phyloP scores from a whole-genome alignment of 2,113 vertebrate species.

The Ptychochromis oligacanthus region DNA sequence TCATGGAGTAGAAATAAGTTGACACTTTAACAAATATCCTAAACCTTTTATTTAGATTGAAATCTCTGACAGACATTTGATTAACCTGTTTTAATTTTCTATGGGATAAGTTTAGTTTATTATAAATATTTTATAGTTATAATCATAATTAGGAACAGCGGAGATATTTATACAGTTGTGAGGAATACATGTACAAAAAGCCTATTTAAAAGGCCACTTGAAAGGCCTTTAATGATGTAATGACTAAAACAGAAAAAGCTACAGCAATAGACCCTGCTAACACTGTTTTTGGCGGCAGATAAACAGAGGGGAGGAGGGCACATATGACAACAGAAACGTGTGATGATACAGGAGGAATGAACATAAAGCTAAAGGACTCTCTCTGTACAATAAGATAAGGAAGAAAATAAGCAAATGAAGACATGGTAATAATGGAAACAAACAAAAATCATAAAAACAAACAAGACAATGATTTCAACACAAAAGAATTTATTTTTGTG shows the following conservation, averaged over 20 bases:
- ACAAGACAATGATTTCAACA: constrained; percentile 80
- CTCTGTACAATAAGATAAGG: background rate
- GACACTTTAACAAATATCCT: too few species aligned
- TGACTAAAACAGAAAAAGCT: too few species aligned
- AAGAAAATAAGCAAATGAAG: constrained; percentile 33
- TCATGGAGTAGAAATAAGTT: too few species aligned
- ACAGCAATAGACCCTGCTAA: too few species aligned
- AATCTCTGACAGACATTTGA: too few species aligned
- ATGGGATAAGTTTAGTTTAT: too few species aligned
- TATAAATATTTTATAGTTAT: background rate
- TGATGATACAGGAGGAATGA: constrained; percentile 33
- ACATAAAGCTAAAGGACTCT: constrained; percentile 10
- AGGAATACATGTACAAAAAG: too few species aligned
- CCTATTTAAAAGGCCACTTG: too few species aligned
- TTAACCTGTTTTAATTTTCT: too few species aligned
- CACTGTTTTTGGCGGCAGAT: background rate
- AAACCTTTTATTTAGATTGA: too few species aligned
- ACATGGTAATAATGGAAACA: constrained; percentile 58
- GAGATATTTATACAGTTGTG: too few species aligned
- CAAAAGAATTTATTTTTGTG: constrained; percentile 80
- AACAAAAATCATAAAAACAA: constrained; percentile 76
- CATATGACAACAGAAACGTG: background rate
- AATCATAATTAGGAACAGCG: background rate
- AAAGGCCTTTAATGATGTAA: too few species aligned
- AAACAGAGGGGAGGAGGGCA: background rate